A percentile compares a stretch with the other conserved stretches of the same genome.
These are phyloP conservation scores for Acanthacorydalis orientalis DNA, from an alignment of 2,888 invertebrate genomes.

Conservation along the genomic window DNA sequence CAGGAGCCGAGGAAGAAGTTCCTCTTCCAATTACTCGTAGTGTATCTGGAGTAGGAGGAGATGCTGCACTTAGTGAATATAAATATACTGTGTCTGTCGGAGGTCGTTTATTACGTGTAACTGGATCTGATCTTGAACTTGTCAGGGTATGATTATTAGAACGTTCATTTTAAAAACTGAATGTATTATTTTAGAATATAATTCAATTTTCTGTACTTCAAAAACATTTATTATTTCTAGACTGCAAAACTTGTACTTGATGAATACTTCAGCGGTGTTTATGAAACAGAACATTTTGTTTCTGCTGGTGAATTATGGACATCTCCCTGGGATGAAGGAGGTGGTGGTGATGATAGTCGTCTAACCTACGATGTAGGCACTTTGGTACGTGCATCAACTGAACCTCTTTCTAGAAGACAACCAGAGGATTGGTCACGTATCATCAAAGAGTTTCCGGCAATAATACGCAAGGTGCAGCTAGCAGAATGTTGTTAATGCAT, in stretches of 20 bases:
- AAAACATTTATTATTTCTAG: constrained; percentile 27
- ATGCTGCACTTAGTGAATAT: constrained; percentile 72
- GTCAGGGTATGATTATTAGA: constrained; percentile 47
- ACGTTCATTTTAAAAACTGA: neutral
- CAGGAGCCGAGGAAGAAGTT: constrained; percentile 49
- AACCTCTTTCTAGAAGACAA: constrained; percentile 31
- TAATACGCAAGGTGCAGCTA: constrained; percentile 31
- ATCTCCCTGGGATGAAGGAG: constrained; percentile 3
- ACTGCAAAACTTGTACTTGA: constrained; percentile 76
- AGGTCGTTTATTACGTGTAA: constrained; percentile 68
- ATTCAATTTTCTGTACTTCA: neutral
- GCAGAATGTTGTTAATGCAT: neutral
- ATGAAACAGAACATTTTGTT: constrained; percentile 17
- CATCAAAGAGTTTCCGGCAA: constrained; percentile 30
- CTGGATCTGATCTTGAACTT: constrained; percentile 68
- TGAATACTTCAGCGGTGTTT: constrained; percentile 51
- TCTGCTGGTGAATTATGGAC: constrained; percentile 3
- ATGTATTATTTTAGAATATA: neutral
- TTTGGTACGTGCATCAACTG: constrained; percentile 34
- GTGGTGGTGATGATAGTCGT: neutral
- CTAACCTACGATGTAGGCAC: constrained; percentile 25
- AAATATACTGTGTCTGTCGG: constrained; percentile 77
- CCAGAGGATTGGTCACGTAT: constrained; percentile 36
- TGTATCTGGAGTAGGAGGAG: constrained; percentile 29
- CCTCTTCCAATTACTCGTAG: constrained; percentile 22